These are phyloP conservation scores for Ptychodera flava DNA, from an alignment of 35 echinoderm and acorn worm species.

Conservation along the genomic window DNA sequence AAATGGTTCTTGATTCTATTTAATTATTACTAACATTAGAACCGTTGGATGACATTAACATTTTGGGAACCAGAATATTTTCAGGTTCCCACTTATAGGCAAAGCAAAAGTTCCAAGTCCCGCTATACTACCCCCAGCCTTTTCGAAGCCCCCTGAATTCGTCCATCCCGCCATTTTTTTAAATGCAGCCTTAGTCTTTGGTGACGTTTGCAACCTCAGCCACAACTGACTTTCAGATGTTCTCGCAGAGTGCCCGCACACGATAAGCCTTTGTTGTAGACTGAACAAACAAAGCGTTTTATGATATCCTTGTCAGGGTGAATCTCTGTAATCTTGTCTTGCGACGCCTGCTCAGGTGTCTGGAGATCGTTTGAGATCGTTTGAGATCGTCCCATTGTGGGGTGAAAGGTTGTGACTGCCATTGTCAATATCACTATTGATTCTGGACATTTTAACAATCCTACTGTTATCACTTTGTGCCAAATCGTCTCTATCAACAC, in stretches of 20 bases:
- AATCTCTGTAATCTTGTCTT: neutral
- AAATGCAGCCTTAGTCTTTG: neutral
- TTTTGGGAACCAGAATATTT: too few species aligned
- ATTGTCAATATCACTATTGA: neutral
- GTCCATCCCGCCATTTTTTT: too few species aligned
- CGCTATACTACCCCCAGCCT: too few species aligned
- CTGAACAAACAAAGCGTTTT: neutral
- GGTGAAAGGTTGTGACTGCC: neutral
- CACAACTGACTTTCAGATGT: neutral
- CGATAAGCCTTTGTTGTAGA: neutral
- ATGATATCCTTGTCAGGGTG: neutral
- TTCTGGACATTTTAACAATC: neutral
- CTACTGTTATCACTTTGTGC: neutral
- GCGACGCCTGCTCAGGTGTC: neutral
- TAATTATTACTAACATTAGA: too few species aligned
- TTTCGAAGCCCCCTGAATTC: too few species aligned
- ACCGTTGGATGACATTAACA: too few species aligned
- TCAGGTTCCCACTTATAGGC: too few species aligned
- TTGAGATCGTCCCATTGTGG: neutral
- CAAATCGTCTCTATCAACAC: neutral
- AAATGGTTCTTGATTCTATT: too few species aligned
- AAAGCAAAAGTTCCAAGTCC: too few species aligned
- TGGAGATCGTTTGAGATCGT: neutral
- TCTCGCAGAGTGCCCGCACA: neutral
- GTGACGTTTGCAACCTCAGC: neutral